A percentile compares a stretch with the other conserved stretches of the same genome.
Conservation (phyloP, 2,888 invertebrate genomes). For the Ophion ventricosus region DNA sequence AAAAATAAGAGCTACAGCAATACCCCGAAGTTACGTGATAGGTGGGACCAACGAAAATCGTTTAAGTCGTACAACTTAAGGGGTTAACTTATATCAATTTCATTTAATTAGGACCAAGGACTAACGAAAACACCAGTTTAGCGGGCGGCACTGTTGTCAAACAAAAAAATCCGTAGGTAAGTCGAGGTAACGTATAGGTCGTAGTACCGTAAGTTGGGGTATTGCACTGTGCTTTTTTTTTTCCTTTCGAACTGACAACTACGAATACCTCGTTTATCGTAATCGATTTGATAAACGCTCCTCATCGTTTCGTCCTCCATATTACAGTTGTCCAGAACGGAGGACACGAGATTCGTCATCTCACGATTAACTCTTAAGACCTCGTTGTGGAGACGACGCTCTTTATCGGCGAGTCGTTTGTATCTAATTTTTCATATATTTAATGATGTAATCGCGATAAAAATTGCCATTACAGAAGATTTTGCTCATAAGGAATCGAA, state of each 20-base stretch:
- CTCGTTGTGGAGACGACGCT: slow-evolving; percentile 85
- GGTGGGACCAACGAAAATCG: too few species aligned
- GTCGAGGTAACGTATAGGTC: too few species aligned
- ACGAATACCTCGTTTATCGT: slow-evolving; percentile 85
- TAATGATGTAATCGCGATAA: too few species aligned
- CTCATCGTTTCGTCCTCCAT: slow-evolving; percentile 87
- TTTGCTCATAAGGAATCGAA: too few species aligned
- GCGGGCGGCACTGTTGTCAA: too few species aligned
- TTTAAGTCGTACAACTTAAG: too few species aligned
- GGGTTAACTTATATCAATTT: too few species aligned
- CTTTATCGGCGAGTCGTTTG: slow-evolving; percentile 86
- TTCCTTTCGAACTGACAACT: neutral
- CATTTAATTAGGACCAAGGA: too few species aligned
- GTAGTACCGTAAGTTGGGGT: too few species aligned
- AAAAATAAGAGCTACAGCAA: neutral
- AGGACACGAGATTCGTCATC: slow-evolving; percentile 77
- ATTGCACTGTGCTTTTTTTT: slow-evolving; percentile 2
- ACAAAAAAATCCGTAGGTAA: too few species aligned
- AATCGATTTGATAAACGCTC: slow-evolving; percentile 87
- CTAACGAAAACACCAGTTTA: too few species aligned
- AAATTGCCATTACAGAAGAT: neutral
- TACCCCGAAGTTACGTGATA: too few species aligned
- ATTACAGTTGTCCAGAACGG: slow-evolving; percentile 87
- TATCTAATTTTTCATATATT: slow-evolving; percentile 79
- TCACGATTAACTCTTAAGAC: slow-evolving; percentile 84